Percentiles rank a stretch among this genome's conserved stretches.
Conservation (phyloP, 1,140 invertebrate genomes). For the Leptopilina clavipes region DNA sequence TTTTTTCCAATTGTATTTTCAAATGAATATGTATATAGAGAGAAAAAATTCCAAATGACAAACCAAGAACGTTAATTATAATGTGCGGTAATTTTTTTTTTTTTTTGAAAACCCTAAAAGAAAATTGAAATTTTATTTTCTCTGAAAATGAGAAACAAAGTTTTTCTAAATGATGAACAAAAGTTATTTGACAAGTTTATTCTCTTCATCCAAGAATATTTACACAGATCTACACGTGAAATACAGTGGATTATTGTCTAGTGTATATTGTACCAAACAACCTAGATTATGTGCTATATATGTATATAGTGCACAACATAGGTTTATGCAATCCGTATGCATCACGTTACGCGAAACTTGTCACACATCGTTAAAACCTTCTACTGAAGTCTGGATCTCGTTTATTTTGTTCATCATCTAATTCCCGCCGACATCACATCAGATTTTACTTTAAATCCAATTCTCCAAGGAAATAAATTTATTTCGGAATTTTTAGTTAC, state of each 20-base stretch:
- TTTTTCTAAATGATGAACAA: too few relatives aligned
- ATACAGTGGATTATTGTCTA: neutral
- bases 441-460: constrained; percentile 4
- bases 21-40: neutral
- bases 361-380: constrained; percentile 9
- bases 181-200: too few relatives aligned
- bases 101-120: too few relatives aligned
- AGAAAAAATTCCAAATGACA: neutral
- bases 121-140: too few relatives aligned
- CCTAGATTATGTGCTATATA: constrained; percentile 7
- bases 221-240: neutral
- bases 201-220: neutral
- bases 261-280: neutral
- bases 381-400: neutral
- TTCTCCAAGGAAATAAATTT: too few relatives aligned
- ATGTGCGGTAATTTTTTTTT: too few relatives aligned
- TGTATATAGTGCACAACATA: neutral
- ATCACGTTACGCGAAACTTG: constrained; percentile 2
- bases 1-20: neutral
- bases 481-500: too few relatives aligned
- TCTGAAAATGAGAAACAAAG: too few relatives aligned
- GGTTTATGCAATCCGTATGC: constrained; percentile 7
- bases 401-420: constrained; percentile 11
- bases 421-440: neutral
- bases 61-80: too few relatives aligned